Evolutionary conservation across 2,888 invertebrate genomes (phyloP).

Genomic region (Meandrusa payeni): DNA sequence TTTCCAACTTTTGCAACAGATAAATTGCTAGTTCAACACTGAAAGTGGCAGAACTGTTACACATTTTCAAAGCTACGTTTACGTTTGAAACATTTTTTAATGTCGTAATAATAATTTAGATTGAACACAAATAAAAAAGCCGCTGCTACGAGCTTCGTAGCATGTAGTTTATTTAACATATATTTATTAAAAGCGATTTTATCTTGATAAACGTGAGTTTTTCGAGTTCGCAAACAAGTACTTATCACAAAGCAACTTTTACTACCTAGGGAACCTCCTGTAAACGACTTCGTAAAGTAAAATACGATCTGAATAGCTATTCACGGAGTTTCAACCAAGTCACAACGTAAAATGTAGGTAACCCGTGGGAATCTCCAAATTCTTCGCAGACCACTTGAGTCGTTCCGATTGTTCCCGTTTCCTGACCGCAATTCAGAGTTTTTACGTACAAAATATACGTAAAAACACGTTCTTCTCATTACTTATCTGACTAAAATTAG

Average conservation of each 20-base stretch:
- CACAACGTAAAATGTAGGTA: conserved; percentile 12
- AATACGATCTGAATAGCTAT: conserved; percentile 13
- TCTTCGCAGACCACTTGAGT: not conserved
- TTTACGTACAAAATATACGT: not conserved
- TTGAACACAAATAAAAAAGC: no score
- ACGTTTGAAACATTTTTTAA: no score
- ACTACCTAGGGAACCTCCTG: conserved; percentile 3
- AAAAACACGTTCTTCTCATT: not conserved
- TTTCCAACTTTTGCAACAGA: no score
- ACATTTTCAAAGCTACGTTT: no score
- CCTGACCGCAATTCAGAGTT: not conserved
- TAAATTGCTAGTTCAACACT: no score
- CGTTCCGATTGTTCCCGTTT: not conserved
- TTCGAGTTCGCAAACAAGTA: not conserved
- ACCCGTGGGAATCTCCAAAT: conserved; percentile 3
- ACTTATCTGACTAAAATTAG: not conserved
- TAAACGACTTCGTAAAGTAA: conserved; percentile 8
- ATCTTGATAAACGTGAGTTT: no score
- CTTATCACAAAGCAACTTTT: conserved; percentile 5
- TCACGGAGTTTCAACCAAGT: conserved; percentile 9
- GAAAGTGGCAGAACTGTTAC: no score
- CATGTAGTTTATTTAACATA: no score
- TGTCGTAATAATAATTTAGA: no score
- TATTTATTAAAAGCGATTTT: no score
- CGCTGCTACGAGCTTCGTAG: no score